These are phyloP conservation scores for Pedetes capensis DNA, from an alignment of 2,113 vertebrate species.

Conservation along the genomic window DNA sequence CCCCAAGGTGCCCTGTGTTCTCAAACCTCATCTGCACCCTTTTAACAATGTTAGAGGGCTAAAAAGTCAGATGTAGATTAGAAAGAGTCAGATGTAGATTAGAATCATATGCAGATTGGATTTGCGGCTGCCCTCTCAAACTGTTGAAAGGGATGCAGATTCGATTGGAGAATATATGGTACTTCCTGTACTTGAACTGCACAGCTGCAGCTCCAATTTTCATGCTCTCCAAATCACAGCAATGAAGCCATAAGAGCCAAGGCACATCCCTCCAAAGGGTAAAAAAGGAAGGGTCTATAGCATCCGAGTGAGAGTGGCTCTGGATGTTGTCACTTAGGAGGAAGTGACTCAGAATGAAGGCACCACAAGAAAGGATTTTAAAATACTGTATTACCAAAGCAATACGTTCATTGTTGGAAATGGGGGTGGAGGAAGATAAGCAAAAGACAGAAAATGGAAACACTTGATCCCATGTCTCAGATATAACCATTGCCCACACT, in stretches of 20 bases:
- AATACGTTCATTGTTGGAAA: not conserved
- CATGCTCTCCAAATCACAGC: not conserved
- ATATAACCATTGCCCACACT: not conserved
- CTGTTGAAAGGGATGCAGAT: no score
- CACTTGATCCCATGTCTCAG: no score
- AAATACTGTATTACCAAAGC: not conserved
- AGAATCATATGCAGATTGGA: no score
- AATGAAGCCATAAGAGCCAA: not conserved
- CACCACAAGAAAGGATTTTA: not conserved
- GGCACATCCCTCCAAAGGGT: not conserved
- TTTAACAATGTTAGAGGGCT: no score
- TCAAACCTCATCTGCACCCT: no score
- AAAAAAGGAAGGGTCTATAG: not conserved
- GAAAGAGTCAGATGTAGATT: no score
- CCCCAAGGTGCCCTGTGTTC: no score
- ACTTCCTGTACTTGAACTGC: not conserved
- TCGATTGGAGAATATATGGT: no score
- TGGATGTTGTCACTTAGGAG: not conserved
- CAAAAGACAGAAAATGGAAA: not conserved
- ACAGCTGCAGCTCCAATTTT: not conserved
- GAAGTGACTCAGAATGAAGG: not conserved
- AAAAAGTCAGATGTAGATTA: no score
- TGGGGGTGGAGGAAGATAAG: not conserved
- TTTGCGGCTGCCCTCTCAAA: no score
- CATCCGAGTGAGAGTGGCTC: not conserved